Evolutionary conservation across 2,888 invertebrate species (phyloP).

Genomic region (Andrena fulva): DNA sequence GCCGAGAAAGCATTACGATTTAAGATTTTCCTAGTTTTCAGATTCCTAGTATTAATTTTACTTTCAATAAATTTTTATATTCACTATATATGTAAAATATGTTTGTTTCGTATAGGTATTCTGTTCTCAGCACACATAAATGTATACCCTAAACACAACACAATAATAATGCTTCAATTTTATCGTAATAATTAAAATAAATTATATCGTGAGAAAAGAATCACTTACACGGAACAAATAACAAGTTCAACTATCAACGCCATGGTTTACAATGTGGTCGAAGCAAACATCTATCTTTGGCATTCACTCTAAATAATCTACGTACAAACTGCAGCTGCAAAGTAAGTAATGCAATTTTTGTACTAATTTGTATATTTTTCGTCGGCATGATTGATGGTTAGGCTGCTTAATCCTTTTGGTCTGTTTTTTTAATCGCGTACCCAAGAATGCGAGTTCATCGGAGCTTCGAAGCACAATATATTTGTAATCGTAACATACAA

Average conservation of each 20-base stretch:
- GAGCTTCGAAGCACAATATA: conserved; percentile 14
- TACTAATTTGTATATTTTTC: conserved; percentile 24
- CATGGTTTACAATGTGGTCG: conserved; percentile 21
- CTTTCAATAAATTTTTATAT: conserved; percentile 4
- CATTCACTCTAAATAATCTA: conserved; percentile 39
- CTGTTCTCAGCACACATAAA: conserved; percentile 1
- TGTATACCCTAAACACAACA: not conserved
- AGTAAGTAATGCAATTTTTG: conserved; percentile 26
- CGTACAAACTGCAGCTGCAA: conserved; percentile 7
- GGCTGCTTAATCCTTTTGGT: not conserved
- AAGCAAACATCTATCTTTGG: conserved; percentile 51
- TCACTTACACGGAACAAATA: conserved; percentile 47
- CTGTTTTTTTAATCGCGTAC: not conserved
- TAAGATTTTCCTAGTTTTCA: not conserved
- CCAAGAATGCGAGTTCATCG: conserved; percentile 26
- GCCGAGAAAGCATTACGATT: conserved; percentile 8
- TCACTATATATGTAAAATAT: not conserved
- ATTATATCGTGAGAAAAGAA: conserved; percentile 9
- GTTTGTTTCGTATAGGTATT: conserved; percentile 44
- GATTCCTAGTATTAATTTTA: not conserved
- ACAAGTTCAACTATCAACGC: conserved; percentile 12
- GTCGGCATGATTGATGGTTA: conserved; percentile 21
- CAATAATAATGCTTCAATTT: not conserved
- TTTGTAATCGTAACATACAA: conserved; percentile 37
- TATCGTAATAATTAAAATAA: conserved; percentile 12